Evolutionary conservation across 2,797 vertebrate species (phyloP).

Genomic region (Danio kyathit): DNA sequence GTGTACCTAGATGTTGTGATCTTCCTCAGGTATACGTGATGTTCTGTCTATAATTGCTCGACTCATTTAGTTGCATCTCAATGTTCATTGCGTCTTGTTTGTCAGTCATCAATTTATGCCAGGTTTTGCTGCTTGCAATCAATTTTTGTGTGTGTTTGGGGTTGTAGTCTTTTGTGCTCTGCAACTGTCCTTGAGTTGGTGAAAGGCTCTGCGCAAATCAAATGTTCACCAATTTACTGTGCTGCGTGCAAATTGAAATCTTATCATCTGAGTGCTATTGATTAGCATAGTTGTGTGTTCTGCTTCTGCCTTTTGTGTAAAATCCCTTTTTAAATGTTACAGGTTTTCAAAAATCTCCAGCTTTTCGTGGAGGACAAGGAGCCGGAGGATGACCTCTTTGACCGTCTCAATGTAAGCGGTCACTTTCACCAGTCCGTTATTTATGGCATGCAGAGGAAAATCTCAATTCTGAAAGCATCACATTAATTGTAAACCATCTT

Average conservation of each 20-base stretch:
- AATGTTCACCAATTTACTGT: not conserved
- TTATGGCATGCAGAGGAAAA: not conserved
- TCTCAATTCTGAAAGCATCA: not conserved
- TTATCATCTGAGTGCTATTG: not conserved
- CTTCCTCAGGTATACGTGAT: not conserved
- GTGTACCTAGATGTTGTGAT: not conserved
- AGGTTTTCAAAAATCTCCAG: constrained; percentile 99
- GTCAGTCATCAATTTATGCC: constrained; percentile 14
- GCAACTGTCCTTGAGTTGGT: constrained; percentile 28
- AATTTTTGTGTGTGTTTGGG: not conserved
- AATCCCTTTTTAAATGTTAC: constrained; percentile 20
- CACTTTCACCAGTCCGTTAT: not conserved
- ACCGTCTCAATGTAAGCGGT: constrained; percentile 92
- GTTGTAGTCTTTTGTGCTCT: not conserved
- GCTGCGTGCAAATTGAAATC: not conserved
- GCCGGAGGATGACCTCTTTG: constrained; percentile 97
- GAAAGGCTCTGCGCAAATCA: not conserved
- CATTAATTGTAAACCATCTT: not conserved
- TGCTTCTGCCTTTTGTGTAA: not conserved
- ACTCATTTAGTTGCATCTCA: not conserved
- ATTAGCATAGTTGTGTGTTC: not conserved
- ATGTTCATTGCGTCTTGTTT: not conserved
- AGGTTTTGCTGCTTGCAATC: not conserved
- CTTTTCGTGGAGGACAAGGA: constrained; percentile 99
- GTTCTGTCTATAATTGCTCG: not conserved